These are phyloP conservation scores for Channa maculata DNA, from an alignment of 2,113 vertebrate genomes.

Conservation along the genomic window DNA sequence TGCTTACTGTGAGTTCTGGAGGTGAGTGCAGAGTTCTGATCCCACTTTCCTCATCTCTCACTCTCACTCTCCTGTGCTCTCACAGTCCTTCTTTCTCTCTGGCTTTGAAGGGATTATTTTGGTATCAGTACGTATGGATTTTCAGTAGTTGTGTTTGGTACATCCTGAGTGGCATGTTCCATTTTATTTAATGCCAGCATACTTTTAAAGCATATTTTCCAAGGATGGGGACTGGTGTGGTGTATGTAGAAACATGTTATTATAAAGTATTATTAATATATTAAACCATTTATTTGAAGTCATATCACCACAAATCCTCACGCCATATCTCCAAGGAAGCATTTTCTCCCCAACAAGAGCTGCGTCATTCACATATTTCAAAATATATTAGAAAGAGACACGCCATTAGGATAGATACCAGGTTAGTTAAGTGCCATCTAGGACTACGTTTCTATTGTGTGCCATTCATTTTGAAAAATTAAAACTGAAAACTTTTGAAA, in stretches of 20 bases:
- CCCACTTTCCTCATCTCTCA: constrained; percentile 45
- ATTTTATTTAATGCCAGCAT: constrained; percentile 46
- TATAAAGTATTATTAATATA: background rate
- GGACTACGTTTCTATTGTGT: background rate
- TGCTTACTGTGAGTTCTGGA: constrained; percentile 81
- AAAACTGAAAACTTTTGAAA: background rate
- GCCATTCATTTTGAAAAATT: background rate
- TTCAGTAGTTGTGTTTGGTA: constrained; percentile 47
- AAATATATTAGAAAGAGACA: constrained; percentile 9
- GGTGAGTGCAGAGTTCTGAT: constrained; percentile 63
- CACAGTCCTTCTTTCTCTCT: constrained; percentile 22
- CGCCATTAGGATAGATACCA: background rate
- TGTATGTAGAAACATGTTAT: constrained; percentile 2
- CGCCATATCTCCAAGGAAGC: background rate
- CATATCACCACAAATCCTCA: background rate
- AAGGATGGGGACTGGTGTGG: background rate
- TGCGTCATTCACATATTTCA: constrained; percentile 1
- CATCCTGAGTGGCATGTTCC: constrained; percentile 50
- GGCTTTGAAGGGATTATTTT: constrained; percentile 60
- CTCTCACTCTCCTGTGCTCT: constrained; percentile 11
- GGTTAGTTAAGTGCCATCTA: background rate
- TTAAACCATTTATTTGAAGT: no score
- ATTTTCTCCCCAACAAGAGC: constrained; percentile 21
- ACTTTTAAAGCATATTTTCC: constrained; percentile 42
- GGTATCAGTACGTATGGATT: constrained; percentile 61